Evolutionary conservation across 2,113 vertebrate species (phyloP).

Genomic region (Nerophis ophidion): DNA sequence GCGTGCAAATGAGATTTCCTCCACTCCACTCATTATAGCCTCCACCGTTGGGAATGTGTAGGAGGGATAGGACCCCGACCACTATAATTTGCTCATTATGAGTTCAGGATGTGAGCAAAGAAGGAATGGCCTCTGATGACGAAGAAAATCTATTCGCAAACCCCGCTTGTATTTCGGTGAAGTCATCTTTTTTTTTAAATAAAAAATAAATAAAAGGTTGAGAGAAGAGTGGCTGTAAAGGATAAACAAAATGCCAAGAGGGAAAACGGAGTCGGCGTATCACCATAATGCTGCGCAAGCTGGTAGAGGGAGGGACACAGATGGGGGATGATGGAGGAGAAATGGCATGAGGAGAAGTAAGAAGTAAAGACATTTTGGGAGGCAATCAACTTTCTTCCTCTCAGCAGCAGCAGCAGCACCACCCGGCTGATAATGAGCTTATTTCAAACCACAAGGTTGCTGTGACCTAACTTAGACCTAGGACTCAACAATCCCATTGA

Average conservation of each 20-base stretch:
- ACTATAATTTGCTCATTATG: conserved; percentile 68
- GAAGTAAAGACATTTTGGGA: conserved; percentile 12
- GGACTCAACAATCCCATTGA: conserved; percentile 28
- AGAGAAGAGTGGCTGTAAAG: conserved; percentile 26
- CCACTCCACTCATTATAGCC: conserved; percentile 40
- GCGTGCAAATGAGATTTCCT: conserved; percentile 26
- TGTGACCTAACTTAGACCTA: conserved; percentile 36
- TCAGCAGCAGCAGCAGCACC: conserved; percentile 28
- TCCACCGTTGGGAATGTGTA: conserved; percentile 44
- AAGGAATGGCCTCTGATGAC: conserved; percentile 46
- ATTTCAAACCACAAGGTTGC: conserved; percentile 43
- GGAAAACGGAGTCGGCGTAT: conserved; percentile 30
- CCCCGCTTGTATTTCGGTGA: conserved; percentile 24
- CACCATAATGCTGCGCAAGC: conserved; percentile 25
- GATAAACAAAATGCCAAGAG: conserved; percentile 18
- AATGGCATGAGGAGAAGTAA: not conserved
- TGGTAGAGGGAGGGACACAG: conserved; percentile 15
- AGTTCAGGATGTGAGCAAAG: conserved; percentile 35
- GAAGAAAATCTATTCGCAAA: conserved; percentile 36
- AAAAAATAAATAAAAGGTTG: not conserved
- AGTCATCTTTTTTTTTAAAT: conserved; percentile 32
- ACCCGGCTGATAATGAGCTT: conserved; percentile 13
- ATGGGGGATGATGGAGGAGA: conserved; percentile 1
- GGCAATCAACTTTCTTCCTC: conserved; percentile 8
- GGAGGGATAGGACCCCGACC: conserved; percentile 36